These are phyloP conservation scores for Mormyrus iriodes DNA, from an alignment of 2,113 vertebrate species.

Conservation along the genomic window DNA sequence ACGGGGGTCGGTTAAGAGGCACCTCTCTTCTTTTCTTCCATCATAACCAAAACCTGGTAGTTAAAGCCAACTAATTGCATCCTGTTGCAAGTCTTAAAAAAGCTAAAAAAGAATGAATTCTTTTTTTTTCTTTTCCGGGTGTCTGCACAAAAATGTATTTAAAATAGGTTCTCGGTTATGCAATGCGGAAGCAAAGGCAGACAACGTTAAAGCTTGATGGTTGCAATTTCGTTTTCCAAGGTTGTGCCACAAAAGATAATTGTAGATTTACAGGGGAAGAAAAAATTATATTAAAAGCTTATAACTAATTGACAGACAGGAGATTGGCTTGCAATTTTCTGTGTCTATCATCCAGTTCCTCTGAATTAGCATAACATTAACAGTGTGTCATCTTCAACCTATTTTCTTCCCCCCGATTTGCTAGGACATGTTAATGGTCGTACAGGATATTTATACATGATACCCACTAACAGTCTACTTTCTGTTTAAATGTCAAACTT, in stretches of 20 bases:
- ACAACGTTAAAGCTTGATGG: not conserved
- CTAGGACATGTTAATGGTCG: conserved; percentile 54
- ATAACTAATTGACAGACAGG: conserved; percentile 27
- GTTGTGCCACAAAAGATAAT: conserved; percentile 21
- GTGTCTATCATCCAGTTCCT: conserved; percentile 31
- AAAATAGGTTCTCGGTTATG: not conserved
- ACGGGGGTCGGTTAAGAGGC: not conserved
- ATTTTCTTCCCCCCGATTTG: conserved; percentile 21
- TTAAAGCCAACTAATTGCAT: not conserved
- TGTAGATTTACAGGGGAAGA: conserved; percentile 1
- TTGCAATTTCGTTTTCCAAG: conserved; percentile 18
- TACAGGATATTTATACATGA: conserved; percentile 45
- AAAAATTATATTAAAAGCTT: conserved; percentile 23
- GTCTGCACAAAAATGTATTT: not conserved
- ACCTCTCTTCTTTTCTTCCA: not conserved
- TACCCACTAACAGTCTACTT: conserved; percentile 43
- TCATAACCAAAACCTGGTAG: not conserved
- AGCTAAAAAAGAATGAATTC: not conserved
- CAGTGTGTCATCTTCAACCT: conserved; percentile 29
- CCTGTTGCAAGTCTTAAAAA: not conserved
- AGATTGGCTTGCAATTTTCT: conserved; percentile 33
- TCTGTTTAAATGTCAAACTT: conserved; percentile 47
- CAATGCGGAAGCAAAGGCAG: conserved; percentile 3
- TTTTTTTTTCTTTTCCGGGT: not conserved
- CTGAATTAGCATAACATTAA: conserved; percentile 32